Percentiles rank a stretch among this genome's conserved stretches.
phyloP scores from a whole-genome alignment of 2,113 vertebrate species.

The Patagioenas fasciata region DNA sequence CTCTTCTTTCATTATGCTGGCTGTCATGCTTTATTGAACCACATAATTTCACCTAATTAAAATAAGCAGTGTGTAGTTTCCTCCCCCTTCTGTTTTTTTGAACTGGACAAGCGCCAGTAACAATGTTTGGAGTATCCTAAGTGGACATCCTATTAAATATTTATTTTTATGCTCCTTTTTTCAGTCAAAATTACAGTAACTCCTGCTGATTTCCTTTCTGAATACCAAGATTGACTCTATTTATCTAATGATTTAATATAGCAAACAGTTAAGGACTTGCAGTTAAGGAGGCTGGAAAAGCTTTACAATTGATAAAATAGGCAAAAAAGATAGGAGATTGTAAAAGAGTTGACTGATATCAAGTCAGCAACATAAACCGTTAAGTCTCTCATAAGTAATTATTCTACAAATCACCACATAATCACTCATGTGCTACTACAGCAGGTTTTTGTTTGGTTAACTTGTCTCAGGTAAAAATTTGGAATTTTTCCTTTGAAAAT shows the following conservation, averaged over 20 bases:
- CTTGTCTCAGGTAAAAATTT: neutral
- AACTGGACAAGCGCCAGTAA: conserved; percentile 64
- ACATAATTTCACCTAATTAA: conserved; percentile 78
- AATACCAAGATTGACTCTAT: conserved; percentile 19
- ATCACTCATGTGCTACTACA: conserved; percentile 5
- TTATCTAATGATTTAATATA: conserved; percentile 19
- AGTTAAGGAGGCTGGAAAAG: neutral
- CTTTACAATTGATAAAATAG: neutral
- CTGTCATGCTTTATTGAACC: conserved; percentile 74
- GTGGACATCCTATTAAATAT: conserved; percentile 70
- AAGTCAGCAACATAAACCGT: neutral
- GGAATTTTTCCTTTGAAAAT: neutral
- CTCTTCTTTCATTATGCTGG: conserved; percentile 66
- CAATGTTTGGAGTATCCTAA: conserved; percentile 56
- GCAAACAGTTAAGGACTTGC: neutral
- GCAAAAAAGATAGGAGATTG: neutral
- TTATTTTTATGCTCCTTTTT: conserved; percentile 34
- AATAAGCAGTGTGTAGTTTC: conserved; percentile 65
- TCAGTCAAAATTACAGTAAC: conserved; percentile 8
- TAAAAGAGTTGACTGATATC: neutral
- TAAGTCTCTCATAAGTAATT: neutral
- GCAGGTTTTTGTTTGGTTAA: neutral
- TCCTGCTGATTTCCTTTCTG: conserved; percentile 17
- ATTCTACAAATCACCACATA: conserved; percentile 1
- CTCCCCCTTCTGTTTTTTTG: conserved; percentile 37